These are phyloP conservation scores for Perca schrenkii DNA, from an alignment of 2,113 vertebrate species.

Conservation along the genomic window DNA sequence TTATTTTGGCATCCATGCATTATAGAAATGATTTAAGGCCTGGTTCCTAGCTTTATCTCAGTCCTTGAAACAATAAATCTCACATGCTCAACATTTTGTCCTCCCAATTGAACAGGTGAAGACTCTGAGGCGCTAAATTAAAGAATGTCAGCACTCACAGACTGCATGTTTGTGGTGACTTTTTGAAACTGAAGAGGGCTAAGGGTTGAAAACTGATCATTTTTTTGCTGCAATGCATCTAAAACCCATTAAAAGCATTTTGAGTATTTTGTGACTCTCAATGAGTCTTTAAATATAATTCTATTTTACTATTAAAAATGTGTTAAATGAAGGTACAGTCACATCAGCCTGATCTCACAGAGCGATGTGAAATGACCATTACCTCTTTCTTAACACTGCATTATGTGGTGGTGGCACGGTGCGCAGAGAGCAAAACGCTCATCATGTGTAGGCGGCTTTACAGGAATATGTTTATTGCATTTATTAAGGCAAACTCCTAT, in stretches of 20 bases:
- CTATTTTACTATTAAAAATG: neutral
- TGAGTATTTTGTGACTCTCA: neutral
- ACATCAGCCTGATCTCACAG: too few relatives aligned
- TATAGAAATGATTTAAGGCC: neutral
- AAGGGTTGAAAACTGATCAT: neutral
- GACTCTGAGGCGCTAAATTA: neutral
- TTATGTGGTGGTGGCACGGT: too few relatives aligned
- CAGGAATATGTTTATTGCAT: too few relatives aligned
- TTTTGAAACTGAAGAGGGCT: neutral
- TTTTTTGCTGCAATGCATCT: neutral
- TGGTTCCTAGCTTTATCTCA: constrained; percentile 15
- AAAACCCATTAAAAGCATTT: neutral
- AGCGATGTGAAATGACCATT: too few relatives aligned
- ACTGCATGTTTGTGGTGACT: neutral
- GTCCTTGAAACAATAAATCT: constrained; percentile 21
- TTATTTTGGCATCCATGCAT: constrained; percentile 8
- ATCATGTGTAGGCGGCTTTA: too few relatives aligned
- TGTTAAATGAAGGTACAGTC: neutral
- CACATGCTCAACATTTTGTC: constrained; percentile 5
- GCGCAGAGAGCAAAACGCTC: too few relatives aligned
- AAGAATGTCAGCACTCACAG: neutral
- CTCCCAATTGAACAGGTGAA: neutral
- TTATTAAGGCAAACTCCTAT: too few relatives aligned
- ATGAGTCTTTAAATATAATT: neutral
- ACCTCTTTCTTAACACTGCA: too few relatives aligned